Percentiles rank a stretch among this genome's conserved stretches.
These are phyloP conservation scores for Cheirogaleus major DNA, from an alignment of 2,797 vertebrate genomes.

Conservation along the genomic window DNA sequence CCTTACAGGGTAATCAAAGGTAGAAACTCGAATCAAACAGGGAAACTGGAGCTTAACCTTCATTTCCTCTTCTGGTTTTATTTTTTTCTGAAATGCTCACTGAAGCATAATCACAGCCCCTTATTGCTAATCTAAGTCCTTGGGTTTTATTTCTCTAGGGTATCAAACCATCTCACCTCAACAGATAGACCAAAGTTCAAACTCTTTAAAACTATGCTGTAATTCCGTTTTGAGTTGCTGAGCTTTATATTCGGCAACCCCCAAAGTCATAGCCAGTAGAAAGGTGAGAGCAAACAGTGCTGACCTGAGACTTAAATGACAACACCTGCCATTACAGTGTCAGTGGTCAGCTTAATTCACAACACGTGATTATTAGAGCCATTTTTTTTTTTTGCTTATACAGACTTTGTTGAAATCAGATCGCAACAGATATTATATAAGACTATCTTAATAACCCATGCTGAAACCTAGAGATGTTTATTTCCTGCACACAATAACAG, in stretches of 20 bases:
- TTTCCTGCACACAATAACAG: background rate
- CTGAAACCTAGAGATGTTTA: background rate
- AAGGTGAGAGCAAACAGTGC: background rate
- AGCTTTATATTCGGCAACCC: background rate
- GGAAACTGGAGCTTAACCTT: background rate
- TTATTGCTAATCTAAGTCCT: background rate
- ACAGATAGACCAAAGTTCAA: background rate
- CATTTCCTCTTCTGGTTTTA: background rate
- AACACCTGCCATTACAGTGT: background rate
- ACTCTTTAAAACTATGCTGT: background rate
- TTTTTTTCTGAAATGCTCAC: background rate
- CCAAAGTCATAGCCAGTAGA: background rate
- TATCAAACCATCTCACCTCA: background rate
- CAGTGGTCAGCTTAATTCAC: background rate
- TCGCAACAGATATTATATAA: background rate
- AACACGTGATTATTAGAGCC: background rate
- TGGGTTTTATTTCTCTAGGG: background rate
- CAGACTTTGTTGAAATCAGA: background rate
- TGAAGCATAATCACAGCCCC: background rate
- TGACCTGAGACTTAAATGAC: background rate
- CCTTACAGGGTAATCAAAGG: background rate
- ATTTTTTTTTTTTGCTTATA: background rate
- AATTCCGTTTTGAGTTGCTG: background rate
- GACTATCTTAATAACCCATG: background rate
- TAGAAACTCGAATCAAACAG: background rate